Conservation (phyloP, 2,797 vertebrate species). For the Perodicticus potto region DNA sequence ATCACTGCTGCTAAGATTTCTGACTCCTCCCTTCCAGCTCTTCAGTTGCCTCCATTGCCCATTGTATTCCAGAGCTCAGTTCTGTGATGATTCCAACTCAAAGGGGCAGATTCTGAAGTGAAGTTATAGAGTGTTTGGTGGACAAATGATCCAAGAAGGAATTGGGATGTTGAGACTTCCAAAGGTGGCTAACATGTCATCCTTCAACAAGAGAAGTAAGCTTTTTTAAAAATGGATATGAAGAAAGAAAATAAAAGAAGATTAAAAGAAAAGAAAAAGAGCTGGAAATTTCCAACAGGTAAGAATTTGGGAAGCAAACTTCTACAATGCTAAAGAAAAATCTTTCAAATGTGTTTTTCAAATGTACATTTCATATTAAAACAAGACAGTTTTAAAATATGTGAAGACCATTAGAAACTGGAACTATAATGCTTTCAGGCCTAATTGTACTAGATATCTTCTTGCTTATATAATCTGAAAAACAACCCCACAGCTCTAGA, state of each 20-base stretch:
- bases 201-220: slow-evolving; percentile 38
- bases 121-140: slow-evolving; percentile 65
- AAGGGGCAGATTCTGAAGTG: slow-evolving; percentile 59
- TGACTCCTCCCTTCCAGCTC: slow-evolving; percentile 83
- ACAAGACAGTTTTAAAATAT: slow-evolving; percentile 52
- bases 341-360: slow-evolving; percentile 68
- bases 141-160: slow-evolving; percentile 67
- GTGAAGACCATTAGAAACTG: slow-evolving; percentile 48
- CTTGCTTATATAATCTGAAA: slow-evolving; percentile 21
- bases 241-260: slow-evolving; percentile 76
- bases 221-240: slow-evolving; percentile 34
- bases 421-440: slow-evolving; percentile 44
- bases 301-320: slow-evolving; percentile 78
- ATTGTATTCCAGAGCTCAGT: slow-evolving; percentile 80
- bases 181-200: neutral
- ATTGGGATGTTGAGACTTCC: neutral
- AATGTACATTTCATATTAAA: slow-evolving; percentile 63
- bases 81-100: slow-evolving; percentile 57
- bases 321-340: slow-evolving; percentile 52
- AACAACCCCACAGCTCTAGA: slow-evolving; percentile 35
- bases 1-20: slow-evolving; percentile 82
- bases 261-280: slow-evolving; percentile 62
- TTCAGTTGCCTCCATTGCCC: slow-evolving; percentile 59
- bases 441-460: slow-evolving; percentile 44
- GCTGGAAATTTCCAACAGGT: slow-evolving; percentile 83